Percentiles rank a stretch among this genome's conserved stretches.
phyloP scores from a whole-genome alignment of 2,113 vertebrate species.

The Thamnaconus septentrionalis region DNA sequence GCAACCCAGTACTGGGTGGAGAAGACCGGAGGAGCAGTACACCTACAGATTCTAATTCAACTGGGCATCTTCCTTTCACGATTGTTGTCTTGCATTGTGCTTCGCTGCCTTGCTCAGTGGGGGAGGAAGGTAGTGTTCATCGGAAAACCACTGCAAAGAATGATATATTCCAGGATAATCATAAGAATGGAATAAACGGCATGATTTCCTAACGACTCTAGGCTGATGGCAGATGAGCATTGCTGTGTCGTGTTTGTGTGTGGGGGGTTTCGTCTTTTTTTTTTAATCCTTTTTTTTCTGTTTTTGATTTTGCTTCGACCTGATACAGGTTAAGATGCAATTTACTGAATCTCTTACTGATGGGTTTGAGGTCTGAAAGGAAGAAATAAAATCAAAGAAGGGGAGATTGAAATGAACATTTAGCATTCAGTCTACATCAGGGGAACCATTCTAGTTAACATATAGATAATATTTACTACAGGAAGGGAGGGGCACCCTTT shows the following conservation, averaged over 20 bases:
- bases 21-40: constrained; percentile 33
- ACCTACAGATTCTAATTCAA: constrained; percentile 28
- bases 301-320: constrained; percentile 71
- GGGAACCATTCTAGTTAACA: constrained; percentile 56
- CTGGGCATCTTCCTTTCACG: constrained; percentile 18
- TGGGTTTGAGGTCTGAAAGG: constrained; percentile 51
- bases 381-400: constrained; percentile 30
- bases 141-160: constrained; percentile 64
- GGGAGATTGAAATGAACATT: constrained; percentile 66
- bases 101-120: constrained; percentile 55
- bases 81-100: constrained; percentile 67
- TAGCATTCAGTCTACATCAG: constrained; percentile 62
- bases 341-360: constrained; percentile 58
- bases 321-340: constrained; percentile 82
- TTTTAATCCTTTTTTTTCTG: constrained; percentile 4
- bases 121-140: constrained; percentile 64
- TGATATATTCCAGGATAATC: constrained; percentile 62
- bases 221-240: constrained; percentile 65
- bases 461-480: constrained; percentile 42
- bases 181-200: constrained; percentile 56
- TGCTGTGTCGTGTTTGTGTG: no score
- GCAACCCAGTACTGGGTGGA: constrained; percentile 14
- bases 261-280: not conserved
- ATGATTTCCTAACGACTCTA: constrained; percentile 73
- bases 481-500: constrained; percentile 45